These are phyloP conservation scores for Brachionus asplanchnoidis DNA, from an alignment of 1,140 invertebrate species.

Conservation along the genomic window DNA sequence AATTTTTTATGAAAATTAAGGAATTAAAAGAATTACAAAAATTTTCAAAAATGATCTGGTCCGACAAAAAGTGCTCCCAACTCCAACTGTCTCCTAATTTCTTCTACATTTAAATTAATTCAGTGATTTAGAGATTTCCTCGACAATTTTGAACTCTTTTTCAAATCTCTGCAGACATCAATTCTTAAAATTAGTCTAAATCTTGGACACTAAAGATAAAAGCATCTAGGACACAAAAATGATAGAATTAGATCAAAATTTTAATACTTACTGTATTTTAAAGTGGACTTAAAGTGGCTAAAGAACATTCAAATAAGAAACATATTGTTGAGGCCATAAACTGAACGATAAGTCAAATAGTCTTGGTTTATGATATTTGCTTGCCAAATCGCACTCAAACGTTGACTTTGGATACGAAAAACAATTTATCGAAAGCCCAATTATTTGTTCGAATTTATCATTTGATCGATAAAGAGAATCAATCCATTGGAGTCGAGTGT, in stretches of 20 bases:
- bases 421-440: neutral
- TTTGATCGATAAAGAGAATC: neutral
- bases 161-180: neutral
- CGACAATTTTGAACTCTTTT: neutral
- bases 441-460: neutral
- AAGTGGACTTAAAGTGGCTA: neutral
- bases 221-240: neutral
- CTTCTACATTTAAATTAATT: neutral
- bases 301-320: neutral
- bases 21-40: too few species aligned
- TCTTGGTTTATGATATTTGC: neutral
- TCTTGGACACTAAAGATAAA: neutral
- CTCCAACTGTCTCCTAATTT: neutral
- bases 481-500: neutral
- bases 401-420: neutral
- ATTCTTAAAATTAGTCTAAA: neutral
- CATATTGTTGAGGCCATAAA: neutral
- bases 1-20: too few species aligned
- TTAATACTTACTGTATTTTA: neutral
- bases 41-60: too few species aligned
- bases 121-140: neutral
- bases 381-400: neutral
- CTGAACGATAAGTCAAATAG: neutral
- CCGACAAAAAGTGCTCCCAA: too few species aligned
- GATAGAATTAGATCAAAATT: neutral